A percentile compares a stretch with the other conserved stretches of the same genome.
Evolutionary conservation across 2,888 invertebrate species (phyloP).

Genomic region (Hypselothyrea guttata): DNA sequence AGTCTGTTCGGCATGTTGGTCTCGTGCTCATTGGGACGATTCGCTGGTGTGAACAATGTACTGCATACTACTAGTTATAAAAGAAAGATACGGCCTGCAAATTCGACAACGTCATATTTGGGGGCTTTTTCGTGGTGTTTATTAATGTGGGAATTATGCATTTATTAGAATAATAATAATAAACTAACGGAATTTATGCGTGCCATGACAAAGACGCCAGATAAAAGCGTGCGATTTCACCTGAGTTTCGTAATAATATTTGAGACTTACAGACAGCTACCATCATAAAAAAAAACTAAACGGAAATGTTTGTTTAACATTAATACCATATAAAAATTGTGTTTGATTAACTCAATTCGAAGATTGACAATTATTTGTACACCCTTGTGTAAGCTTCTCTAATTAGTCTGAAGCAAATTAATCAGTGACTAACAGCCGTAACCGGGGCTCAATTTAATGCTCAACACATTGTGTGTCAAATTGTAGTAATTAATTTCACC

Average conservation of each 20-base stretch:
- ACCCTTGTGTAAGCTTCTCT: too few relatives aligned
- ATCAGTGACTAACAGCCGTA: constrained; percentile 33
- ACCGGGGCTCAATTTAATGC: constrained; percentile 38
- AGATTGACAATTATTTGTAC: too few relatives aligned
- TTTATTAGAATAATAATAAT: constrained; percentile 70
- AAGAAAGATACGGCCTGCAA: constrained; percentile 33
- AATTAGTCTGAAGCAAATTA: constrained; percentile 1
- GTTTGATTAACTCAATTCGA: too few relatives aligned
- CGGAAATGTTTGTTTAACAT: too few relatives aligned
- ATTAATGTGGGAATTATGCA: constrained; percentile 66
- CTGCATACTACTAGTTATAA: constrained; percentile 43
- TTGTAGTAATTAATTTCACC: constrained; percentile 51
- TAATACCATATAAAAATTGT: too few relatives aligned
- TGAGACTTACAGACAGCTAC: constrained; percentile 17
- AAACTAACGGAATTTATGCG: constrained; percentile 65
- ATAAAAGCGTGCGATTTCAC: constrained; percentile 46
- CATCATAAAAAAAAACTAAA: too few relatives aligned
- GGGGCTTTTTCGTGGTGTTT: constrained; percentile 40
- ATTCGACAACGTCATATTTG: constrained; percentile 22
- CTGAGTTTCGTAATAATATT: constrained; percentile 42
- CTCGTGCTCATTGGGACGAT: constrained; percentile 55
- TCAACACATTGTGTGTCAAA: constrained; percentile 49
- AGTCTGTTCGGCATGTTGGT: constrained; percentile 22
- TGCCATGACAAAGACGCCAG: constrained; percentile 54
- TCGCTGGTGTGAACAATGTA: constrained; percentile 58